Base-by-base conservation (phyloP, 1,140 invertebrate species). In the Tetranychus urticae region DNA sequence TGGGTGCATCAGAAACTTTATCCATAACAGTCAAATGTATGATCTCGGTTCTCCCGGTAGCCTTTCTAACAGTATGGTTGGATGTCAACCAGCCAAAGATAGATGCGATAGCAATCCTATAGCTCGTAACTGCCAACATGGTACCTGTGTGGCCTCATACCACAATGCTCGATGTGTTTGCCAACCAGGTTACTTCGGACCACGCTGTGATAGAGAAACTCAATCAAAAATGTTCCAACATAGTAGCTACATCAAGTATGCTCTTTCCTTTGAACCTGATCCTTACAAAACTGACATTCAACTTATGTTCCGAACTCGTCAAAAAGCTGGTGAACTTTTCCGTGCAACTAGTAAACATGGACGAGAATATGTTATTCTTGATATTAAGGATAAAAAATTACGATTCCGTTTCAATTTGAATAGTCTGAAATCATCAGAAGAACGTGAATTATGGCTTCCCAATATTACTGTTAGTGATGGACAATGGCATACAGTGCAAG, bases 201-300 rank as follows among this genome's bases (percentile, higher is more conserved):
- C 82, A 0, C 79, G 81, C 0, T 97, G 93, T 71, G 81, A 84
- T 67, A 80, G 58, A 66, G 64, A 83, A 84, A 59, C 83, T 86
- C 23, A 84, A 83, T 35, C 31, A 66, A 72, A 65, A 71, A 93
- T 85, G 61, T 93, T 97, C 70, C 84, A 87, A 69, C 79, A 82
- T 0, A 85, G 89, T 69, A 91, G 87, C 66, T 97, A 93, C 72
- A 86, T 97, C 5, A 90, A 92, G 69, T 97, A 94, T 72, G 88
- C 88, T 1, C 73, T 96, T 3, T 91, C 86, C 54, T 94, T 96
- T 70, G 87, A 92, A 68, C 88, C 88, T 1, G 86, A 92, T 69
- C 78, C 85, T 59, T 94, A 88, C 68, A 85, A 83, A 14, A 93
- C 88, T 0, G 85, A 90, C 69, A 81, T 97, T 61, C 89, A 94